Evolutionary conservation across 2,888 invertebrate genomes (phyloP).

Genomic region (Adelognathus sp.): DNA sequence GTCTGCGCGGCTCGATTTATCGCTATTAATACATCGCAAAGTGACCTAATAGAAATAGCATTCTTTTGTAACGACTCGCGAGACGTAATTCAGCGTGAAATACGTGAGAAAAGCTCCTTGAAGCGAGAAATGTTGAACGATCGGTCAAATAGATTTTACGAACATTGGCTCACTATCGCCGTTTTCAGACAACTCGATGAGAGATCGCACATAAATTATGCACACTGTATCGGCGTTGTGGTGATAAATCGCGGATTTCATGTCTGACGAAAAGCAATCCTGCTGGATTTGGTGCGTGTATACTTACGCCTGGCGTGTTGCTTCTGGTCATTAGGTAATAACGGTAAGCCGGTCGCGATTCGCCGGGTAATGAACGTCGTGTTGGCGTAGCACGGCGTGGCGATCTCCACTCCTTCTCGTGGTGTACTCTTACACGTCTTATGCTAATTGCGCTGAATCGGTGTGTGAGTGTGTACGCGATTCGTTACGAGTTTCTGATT

Average conservation of each 20-base stretch:
- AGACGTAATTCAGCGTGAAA: too few species aligned
- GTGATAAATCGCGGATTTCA: slow-evolving; percentile 46
- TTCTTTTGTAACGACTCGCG: too few species aligned
- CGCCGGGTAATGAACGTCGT: slow-evolving; percentile 52
- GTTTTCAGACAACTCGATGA: slow-evolving; percentile 21
- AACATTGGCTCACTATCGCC: neutral
- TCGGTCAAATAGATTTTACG: slow-evolving; percentile 9
- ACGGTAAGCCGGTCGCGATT: slow-evolving; percentile 55
- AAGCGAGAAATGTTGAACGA: neutral
- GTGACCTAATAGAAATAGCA: too few species aligned
- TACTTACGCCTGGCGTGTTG: neutral
- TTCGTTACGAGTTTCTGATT: slow-evolving; percentile 68
- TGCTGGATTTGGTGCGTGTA: neutral
- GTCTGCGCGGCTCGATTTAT: too few species aligned
- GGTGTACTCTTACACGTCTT: slow-evolving; percentile 24
- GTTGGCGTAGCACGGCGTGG: slow-evolving; percentile 42
- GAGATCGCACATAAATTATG: slow-evolving; percentile 34
- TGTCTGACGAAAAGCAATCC: slow-evolving; percentile 39
- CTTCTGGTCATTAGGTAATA: slow-evolving; percentile 60
- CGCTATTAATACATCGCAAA: too few species aligned
- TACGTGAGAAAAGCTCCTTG: neutral
- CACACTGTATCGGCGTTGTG: neutral
- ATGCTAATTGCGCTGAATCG: slow-evolving; percentile 54
- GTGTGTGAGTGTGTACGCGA: slow-evolving; percentile 27
- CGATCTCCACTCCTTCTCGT: slow-evolving; percentile 36